Evolutionary conservation across 2,797 vertebrate genomes (phyloP), one percentile per base, ranked within the genome.

Genomic region (Galago senegalensis): DNA sequence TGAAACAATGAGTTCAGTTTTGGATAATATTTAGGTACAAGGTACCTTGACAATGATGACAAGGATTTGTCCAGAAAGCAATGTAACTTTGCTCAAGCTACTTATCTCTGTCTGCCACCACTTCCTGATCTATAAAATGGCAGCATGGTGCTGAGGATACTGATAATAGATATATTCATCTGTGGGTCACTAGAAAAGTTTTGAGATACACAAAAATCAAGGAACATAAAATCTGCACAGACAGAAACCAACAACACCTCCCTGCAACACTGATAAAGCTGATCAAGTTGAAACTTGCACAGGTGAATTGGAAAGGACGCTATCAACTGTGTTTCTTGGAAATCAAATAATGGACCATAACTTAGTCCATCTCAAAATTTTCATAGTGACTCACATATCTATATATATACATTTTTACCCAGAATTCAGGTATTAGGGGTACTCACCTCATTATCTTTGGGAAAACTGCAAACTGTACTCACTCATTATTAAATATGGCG

Each of bases 1-100:
- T 61, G 40, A 92, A 91, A 91, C 75, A 93, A 94, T 75, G 80
- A 87, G n/a, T 65, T 93, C 63, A 14, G 14, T 94, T 96, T 94
- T 72, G 53, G 75, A 86, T 31, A 92, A 72, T 73, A 83, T n/a
- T 89, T 92, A 87, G 76, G 29, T 87, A 14, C 40, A 80, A 89
- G 88, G 31, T 12, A 46, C 56, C 90, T 93, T 77, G 85, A 85
- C 94, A 96, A 93, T 67, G 49, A 75, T 69, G 23, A 13, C 58
- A 46, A 53, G 6, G n/a, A 20, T 67, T 27, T 82, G n/a, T 77
- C 63, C 67, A 40, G 20, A 27, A 60, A 80, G 60, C 91, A 76
- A n/a, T 56, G 49, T 40, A 40, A 63, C 77, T 94, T 87, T n/a
- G 58, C 67, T 73, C n/a, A 60, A 77, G 56, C 63, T 65, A 79